These are phyloP conservation scores for Alligator mississippiensis DNA, from an alignment of 2,113 vertebrate species.

Conservation along the genomic window DNA sequence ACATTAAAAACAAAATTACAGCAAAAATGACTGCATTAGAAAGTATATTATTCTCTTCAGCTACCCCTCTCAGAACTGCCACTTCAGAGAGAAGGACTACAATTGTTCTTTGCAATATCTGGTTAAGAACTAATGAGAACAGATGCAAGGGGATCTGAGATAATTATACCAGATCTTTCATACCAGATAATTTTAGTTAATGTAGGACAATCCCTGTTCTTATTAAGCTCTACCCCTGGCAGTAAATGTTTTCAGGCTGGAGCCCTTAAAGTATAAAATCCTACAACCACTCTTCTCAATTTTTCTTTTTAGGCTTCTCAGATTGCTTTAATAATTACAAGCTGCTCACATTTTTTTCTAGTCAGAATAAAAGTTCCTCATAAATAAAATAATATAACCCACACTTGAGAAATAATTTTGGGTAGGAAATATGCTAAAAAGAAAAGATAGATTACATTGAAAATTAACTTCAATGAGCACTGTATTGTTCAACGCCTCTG, in stretches of 20 bases:
- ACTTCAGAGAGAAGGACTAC: not conserved
- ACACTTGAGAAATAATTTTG: conserved; percentile 3
- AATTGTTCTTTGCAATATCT: not conserved
- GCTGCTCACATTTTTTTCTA: not conserved
- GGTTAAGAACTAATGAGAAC: not conserved
- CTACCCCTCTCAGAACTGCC: too few species aligned
- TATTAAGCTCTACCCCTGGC: not conserved
- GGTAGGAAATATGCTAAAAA: not conserved
- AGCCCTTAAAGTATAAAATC: not conserved
- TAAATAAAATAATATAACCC: not conserved
- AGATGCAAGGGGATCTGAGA: not conserved
- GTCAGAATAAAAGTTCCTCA: not conserved
- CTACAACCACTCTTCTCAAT: not conserved
- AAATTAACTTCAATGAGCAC: not conserved
- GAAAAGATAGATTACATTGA: not conserved
- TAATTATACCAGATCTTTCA: not conserved
- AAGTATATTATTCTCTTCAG: not conserved
- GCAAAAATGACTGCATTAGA: not conserved
- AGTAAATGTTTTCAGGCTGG: not conserved
- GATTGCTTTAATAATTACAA: not conserved
- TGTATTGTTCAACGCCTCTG: not conserved
- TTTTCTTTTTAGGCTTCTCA: not conserved
- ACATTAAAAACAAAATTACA: not conserved
- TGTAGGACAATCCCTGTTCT: not conserved
- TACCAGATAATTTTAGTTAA: not conserved